Evolutionary conservation across 2,888 invertebrate species (phyloP), one percentile per base, ranked within the genome.

Genomic region (Epiblema foenella): DNA sequence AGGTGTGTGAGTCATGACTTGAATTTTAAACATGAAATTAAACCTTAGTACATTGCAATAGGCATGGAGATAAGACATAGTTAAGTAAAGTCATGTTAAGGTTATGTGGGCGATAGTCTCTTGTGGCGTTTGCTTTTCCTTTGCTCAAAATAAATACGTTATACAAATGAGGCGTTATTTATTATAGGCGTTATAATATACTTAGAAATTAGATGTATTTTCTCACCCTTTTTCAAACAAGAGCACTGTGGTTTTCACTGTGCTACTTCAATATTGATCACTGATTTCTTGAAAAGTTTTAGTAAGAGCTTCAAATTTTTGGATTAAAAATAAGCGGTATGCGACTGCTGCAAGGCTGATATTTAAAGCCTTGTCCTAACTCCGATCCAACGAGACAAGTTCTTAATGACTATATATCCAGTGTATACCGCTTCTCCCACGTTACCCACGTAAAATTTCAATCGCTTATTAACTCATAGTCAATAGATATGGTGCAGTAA

Each of bases 101-200:
- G 76, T 75, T 75, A 83, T 85, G 87, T 87, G 83, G 88, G 86
- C 84, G 84, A 85, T 81, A 85, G 89, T 87, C 64, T 37, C 58
- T 56, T 49, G 46, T 49, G 46, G 49, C 56, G 39, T 54, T 33
- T 15, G 46, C 59, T 63, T 65, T 56, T 69, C 18, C 58, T 58
- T 46, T 58, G 58, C 29, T 64, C 39, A 29, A 52, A 69, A 51
- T 39, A 42, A 39, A 64, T 64, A 63, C 18, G 17, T 69, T 46
- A 58, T 18, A 24, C n/a, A 59, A 51, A 65, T 9, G 15, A 56
- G 33, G 9, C 18, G 29, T 11, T 62, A 33, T 18, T 18, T 37
- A 52, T 49, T 63, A 7, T n/a, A n/a, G n/a, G n/a, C n/a, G n/a
- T n/a, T n/a, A n/a, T n/a, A 63, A 51, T 52, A 33, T 33, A 33